phyloP scores from a whole-genome alignment of 2,888 invertebrate genomes.

The Coelogynopora nodosa region DNA sequence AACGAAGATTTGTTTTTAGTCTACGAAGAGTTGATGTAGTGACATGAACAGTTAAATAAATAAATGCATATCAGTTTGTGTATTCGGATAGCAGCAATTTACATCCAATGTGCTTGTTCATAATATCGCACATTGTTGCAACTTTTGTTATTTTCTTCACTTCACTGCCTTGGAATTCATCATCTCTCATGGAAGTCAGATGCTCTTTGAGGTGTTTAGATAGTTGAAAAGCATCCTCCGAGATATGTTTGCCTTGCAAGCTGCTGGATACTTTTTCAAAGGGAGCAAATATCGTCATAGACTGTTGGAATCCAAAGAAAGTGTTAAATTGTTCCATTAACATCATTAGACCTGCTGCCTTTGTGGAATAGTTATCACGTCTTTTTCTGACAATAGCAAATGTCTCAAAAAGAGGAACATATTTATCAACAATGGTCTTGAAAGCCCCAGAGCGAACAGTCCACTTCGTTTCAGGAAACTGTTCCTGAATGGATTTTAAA shows the following conservation, averaged over 20 bases:
- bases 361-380: neutral
- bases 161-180: neutral
- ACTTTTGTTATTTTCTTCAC: neutral
- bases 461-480: neutral
- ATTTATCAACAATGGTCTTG: neutral
- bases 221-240: slow-evolving; percentile 1
- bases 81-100: neutral
- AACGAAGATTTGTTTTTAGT: neutral
- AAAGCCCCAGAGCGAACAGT: slow-evolving; percentile 1
- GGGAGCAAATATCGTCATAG: neutral
- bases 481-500: slow-evolving; percentile 21
- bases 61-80: slow-evolving; percentile 4
- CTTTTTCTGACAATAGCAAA: neutral
- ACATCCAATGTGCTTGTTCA: neutral
- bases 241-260: neutral
- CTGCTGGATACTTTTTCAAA: slow-evolving; percentile 2
- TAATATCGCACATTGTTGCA: slow-evolving; percentile 3
- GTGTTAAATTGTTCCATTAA: neutral
- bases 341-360: neutral
- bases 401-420: slow-evolving; percentile 23
- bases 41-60: neutral
- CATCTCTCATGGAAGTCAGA: neutral
- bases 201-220: neutral
- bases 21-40: slow-evolving; percentile 10
- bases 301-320: neutral